Evolutionary conservation across 2,113 vertebrate genomes (phyloP), one percentile per base, ranked within the genome.

Genomic region (Antigone vipio): DNA sequence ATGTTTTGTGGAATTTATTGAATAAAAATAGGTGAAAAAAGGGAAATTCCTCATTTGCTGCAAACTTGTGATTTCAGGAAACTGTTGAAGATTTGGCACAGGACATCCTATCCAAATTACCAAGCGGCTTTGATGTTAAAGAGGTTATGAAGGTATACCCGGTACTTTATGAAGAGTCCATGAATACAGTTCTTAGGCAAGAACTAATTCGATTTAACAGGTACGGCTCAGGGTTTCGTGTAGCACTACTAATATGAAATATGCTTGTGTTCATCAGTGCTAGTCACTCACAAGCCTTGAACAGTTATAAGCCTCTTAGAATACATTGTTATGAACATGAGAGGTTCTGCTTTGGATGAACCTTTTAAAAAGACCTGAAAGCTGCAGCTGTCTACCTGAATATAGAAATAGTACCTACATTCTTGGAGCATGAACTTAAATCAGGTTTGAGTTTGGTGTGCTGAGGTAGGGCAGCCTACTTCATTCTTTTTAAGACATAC

Each of bases 101-200:
- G 71, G 99, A 99, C 86, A 98, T 99, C 81, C 96, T 99, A 40
- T 98, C 98, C 53, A 99, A 99, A 96, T 97, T 99, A 26, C 99
- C 99, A 35, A 64, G 53, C 7, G 98, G 98, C 89, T 99, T 99
- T 96, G 96, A 99, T 82, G 64, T 98, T 50, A 95, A 99, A 87
- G 83, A 90, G 72, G 98, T 99, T 86, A 98, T 99, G 80, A 94
- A 97, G 19, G 90, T 96, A 88, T 99, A 99, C 89, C 99, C 99
- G 9, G 98, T 99, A n/a, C 95, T 98, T 84, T 99, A 99, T 72
- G 97, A 98, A 47, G 99, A 99, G 83, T 99, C 99, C 29, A 99
- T 99, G 99, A 99, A 99, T 71, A 99, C 99, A 0, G 99, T 99
- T 83, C 97, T 99, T 53, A 98, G 98, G 55, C 99, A 99, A 97